phyloP scores from a whole-genome alignment of 2,888 invertebrate species.

The Willowsia nigromaculata region DNA sequence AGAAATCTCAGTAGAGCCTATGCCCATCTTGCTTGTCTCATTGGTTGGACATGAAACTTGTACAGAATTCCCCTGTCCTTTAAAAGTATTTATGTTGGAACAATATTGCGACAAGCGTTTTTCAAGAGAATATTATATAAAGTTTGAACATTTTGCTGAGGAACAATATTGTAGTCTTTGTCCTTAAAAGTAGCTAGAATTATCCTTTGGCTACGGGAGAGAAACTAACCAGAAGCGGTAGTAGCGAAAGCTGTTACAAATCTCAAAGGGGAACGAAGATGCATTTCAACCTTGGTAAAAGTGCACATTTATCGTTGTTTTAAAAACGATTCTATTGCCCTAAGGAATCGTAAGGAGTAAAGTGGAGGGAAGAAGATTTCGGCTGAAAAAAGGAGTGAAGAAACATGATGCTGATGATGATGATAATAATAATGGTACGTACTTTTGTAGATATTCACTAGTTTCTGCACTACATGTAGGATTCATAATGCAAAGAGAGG shows the following conservation, averaged over 20 bases:
- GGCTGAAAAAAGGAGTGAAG: constrained; percentile 22
- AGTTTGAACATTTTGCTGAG: not conserved
- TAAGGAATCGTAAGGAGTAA: constrained; percentile 62
- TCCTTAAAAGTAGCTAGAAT: not conserved
- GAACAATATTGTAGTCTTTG: not conserved
- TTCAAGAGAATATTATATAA: not conserved
- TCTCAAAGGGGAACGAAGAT: constrained; percentile 61
- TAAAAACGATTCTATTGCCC: constrained; percentile 72
- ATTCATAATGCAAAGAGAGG: not conserved
- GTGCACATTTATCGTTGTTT: constrained; percentile 74
- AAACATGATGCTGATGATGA: constrained; percentile 14
- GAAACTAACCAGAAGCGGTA: not conserved
- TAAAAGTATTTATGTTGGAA: not conserved
- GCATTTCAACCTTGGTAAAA: constrained; percentile 73
- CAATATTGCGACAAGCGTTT: not conserved
- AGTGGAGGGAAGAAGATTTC: constrained; percentile 59
- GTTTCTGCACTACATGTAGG: not conserved
- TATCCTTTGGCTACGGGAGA: not conserved
- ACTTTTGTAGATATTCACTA: not conserved
- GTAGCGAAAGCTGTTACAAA: constrained; percentile 62
- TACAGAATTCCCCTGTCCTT: not conserved
- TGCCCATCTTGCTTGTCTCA: not conserved
- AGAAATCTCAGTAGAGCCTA: too few relatives aligned
- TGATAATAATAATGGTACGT: not conserved
- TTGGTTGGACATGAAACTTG: not conserved